Conservation (phyloP, 2,797 vertebrate genomes). For the Manis crassicaudata region DNA sequence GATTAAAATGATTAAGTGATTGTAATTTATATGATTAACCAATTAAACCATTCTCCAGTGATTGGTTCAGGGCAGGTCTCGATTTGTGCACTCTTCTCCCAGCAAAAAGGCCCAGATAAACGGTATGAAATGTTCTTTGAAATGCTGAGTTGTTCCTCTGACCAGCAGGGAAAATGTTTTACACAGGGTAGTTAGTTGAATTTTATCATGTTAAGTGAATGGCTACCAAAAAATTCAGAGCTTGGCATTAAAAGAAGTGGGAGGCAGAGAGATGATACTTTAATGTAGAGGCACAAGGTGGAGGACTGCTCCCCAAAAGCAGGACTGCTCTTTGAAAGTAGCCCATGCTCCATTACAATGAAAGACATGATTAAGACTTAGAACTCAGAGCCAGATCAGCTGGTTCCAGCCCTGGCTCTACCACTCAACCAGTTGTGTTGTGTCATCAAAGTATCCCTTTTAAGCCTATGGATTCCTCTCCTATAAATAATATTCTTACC, state of each 20-base stretch:
- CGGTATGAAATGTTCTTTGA: constrained; percentile 77
- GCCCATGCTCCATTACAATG: neutral
- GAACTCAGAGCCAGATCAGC: fast-evolving
- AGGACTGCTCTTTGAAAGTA: neutral
- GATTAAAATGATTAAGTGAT: constrained; percentile 94
- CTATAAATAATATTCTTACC: neutral
- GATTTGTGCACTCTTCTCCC: constrained; percentile 83
- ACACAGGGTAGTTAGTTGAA: constrained; percentile 75
- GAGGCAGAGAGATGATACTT: constrained; percentile 74
- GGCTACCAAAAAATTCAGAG: constrained; percentile 53
- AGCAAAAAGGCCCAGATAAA: constrained; percentile 78
- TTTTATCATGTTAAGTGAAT: constrained; percentile 74
- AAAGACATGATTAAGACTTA: neutral
- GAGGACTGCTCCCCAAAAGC: neutral
- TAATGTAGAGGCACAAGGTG: neutral
- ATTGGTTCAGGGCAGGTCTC: constrained; percentile 83
- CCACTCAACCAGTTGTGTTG: neutral
- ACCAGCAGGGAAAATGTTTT: constrained; percentile 75
- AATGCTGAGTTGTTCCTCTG: constrained; percentile 76
- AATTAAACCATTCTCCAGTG: constrained; percentile 89
- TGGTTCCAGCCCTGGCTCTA: neutral
- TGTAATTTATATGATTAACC: constrained; percentile 93
- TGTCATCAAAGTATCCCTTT: neutral
- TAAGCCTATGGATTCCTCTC: neutral
- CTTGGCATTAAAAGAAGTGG: neutral